These are phyloP conservation scores for Diacarnus erythraeanus DNA, from an alignment of 37 sponge, comb jelly and placozoan genomes.

Conservation along the genomic window DNA sequence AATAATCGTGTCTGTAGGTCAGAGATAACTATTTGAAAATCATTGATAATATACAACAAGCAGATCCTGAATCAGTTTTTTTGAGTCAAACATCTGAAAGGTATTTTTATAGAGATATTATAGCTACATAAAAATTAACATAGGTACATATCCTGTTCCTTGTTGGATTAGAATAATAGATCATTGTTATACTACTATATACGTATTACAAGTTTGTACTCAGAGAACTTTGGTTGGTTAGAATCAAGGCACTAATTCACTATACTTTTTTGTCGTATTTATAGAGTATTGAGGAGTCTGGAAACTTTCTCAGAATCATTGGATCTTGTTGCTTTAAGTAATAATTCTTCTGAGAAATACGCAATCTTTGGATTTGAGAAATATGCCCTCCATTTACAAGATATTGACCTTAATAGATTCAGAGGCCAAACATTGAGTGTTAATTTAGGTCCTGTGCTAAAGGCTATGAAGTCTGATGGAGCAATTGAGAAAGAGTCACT, in stretches of 20 bases:
- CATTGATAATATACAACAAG: slow-evolving; percentile 33
- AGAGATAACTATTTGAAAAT: slow-evolving; percentile 19
- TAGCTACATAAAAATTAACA: not conserved
- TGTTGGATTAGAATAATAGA: too few relatives aligned
- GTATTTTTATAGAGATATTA: not conserved
- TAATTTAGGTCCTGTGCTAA: slow-evolving; percentile 41
- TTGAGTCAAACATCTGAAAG: slow-evolving; percentile 24
- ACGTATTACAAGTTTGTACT: too few relatives aligned
- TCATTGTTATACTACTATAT: too few relatives aligned
- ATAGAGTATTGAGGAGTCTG: slow-evolving; percentile 19
- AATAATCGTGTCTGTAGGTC: too few relatives aligned
- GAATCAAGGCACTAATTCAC: not conserved
- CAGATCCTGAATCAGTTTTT: slow-evolving; percentile 12
- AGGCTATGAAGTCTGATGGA: not conserved
- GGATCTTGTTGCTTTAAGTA: not conserved
- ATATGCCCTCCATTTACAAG: slow-evolving; percentile 47
- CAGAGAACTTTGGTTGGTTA: too few relatives aligned
- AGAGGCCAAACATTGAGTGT: slow-evolving; percentile 25
- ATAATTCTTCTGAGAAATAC: not conserved
- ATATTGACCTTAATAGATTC: slow-evolving; percentile 5
- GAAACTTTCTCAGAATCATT: not conserved
- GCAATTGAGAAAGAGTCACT: not conserved
- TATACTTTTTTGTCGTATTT: not conserved
- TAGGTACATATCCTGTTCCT: too few relatives aligned
- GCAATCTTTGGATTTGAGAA: not conserved